These are phyloP conservation scores for Micromys minutus DNA, from an alignment of 2,113 vertebrate genomes.

Conservation along the genomic window DNA sequence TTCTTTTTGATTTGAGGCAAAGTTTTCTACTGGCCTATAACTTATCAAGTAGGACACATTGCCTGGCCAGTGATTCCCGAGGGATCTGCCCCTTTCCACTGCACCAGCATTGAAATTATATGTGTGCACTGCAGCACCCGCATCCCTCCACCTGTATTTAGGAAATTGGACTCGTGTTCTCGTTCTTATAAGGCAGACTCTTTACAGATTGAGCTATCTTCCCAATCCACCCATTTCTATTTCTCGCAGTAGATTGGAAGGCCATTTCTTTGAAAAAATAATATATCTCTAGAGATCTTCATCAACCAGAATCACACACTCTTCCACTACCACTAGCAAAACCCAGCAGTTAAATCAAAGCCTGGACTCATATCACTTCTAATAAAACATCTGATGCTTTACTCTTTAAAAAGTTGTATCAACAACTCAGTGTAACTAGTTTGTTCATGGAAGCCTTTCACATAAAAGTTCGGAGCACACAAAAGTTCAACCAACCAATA, in stretches of 20 bases:
- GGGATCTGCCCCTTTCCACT: background rate
- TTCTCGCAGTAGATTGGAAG: background rate
- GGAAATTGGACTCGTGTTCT: background rate
- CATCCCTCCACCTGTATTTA: background rate
- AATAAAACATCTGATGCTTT: background rate
- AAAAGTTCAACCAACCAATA: background rate
- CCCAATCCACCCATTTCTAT: background rate
- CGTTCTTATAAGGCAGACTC: background rate
- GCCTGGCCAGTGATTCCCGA: background rate
- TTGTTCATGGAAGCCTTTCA: background rate
- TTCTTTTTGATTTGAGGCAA: background rate
- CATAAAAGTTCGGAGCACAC: background rate
- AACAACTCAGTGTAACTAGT: background rate
- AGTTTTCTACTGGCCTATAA: background rate
- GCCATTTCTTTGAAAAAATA: background rate
- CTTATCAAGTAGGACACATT: background rate
- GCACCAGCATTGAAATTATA: background rate
- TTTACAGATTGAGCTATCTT: background rate
- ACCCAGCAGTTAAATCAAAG: conserved; percentile 1
- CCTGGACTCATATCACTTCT: background rate
- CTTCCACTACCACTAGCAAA: background rate
- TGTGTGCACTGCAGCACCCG: background rate
- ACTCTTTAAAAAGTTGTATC: background rate
- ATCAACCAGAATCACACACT: background rate
- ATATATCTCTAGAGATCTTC: background rate